These are phyloP conservation scores for Mycalesis mineus DNA, from an alignment of 2,888 invertebrate species.

Conservation along the genomic window DNA sequence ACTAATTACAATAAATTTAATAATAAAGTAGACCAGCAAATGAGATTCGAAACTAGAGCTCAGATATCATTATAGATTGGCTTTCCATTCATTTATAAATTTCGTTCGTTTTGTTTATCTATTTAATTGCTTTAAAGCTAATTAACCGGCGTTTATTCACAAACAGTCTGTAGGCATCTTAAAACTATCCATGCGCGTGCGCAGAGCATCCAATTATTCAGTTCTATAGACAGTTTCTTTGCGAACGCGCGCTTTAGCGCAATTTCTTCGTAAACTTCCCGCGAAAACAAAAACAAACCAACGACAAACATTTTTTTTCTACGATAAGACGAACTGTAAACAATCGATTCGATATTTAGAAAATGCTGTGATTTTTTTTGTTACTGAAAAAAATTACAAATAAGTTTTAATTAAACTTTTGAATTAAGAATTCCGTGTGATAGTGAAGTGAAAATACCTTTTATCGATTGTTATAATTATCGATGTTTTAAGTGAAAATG, in stretches of 20 bases:
- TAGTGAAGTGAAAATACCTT: conserved; percentile 1
- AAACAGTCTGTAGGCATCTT: neutral
- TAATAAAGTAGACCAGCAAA: neutral
- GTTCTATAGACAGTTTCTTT: conserved; percentile 31
- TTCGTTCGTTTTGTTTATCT: neutral
- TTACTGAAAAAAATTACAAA: neutral
- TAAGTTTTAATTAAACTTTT: neutral
- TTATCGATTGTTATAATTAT: neutral
- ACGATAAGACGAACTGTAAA: neutral
- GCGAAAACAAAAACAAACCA: conserved; percentile 14
- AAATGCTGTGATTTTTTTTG: neutral
- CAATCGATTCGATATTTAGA: conserved; percentile 1
- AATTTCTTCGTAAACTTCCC: neutral
- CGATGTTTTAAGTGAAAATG: conserved; percentile 18
- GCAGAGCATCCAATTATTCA: conserved; percentile 26
- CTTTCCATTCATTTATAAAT: neutral
- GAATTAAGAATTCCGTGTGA: neutral
- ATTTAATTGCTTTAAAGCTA: neutral
- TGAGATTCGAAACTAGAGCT: neutral
- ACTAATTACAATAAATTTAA: neutral
- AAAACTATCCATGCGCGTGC: conserved; percentile 26
- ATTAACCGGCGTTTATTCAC: neutral
- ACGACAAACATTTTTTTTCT: neutral
- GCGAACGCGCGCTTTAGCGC: conserved; percentile 25
- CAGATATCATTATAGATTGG: neutral